Percentiles rank a stretch among this genome's conserved stretches.
These are phyloP conservation scores for Drosophila subpulchrella DNA, from an alignment of 1,140 invertebrate genomes.

Conservation along the genomic window DNA sequence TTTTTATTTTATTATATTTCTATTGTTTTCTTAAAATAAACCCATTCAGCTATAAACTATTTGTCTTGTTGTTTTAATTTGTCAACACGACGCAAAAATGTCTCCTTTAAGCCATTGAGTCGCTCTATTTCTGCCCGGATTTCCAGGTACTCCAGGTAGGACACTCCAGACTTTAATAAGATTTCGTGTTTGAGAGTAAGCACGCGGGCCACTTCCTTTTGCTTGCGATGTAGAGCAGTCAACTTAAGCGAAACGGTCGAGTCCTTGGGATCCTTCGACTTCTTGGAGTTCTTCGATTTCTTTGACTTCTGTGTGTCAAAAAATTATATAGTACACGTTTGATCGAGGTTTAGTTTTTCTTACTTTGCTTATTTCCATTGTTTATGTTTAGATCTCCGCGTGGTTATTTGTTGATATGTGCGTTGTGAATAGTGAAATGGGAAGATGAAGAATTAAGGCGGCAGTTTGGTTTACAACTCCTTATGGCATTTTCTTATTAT, in stretches of 20 bases:
- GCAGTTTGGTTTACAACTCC: too few relatives aligned
- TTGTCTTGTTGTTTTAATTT: slow-evolving; percentile 67
- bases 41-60: slow-evolving; percentile 9
- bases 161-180: slow-evolving; percentile 58
- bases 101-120: slow-evolving; percentile 53
- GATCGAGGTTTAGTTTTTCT: neutral
- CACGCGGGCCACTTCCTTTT: slow-evolving; percentile 66
- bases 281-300: slow-evolving; percentile 53
- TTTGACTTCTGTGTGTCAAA: slow-evolving; percentile 51
- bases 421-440: neutral
- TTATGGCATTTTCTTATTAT: neutral
- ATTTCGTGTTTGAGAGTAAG: slow-evolving; percentile 65
- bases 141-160: slow-evolving; percentile 74
- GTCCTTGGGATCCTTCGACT: slow-evolving; percentile 43
- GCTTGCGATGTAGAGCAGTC: slow-evolving; percentile 46
- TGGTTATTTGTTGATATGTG: slow-evolving; percentile 46
- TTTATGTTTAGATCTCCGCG: slow-evolving; percentile 22
- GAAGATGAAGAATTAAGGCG: neutral
- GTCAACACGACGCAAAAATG: slow-evolving; percentile 47
- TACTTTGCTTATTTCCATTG: slow-evolving; percentile 50
- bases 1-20: neutral
- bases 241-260: slow-evolving; percentile 42
- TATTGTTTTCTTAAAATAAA: neutral
- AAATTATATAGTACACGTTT: neutral
- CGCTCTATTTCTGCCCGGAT: slow-evolving; percentile 61